Base-by-base conservation (phyloP, 1,140 invertebrate genomes). In the Drosophila saltans region DNA sequence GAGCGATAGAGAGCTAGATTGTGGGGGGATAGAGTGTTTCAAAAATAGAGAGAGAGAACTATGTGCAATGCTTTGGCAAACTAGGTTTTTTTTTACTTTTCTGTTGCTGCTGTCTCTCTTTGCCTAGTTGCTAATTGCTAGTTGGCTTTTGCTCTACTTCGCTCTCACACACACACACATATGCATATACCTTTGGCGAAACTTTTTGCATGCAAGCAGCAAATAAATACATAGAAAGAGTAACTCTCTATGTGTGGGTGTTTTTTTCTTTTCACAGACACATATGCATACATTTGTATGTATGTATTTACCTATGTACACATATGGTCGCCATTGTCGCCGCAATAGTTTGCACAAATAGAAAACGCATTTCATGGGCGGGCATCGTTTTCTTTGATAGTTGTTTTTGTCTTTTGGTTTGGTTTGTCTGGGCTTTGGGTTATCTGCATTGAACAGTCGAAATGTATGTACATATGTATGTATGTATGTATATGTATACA, bases 41-140 rank as follows among this genome's bases (percentile, higher is more conserved):
- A 41, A 33, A 41, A 33, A 64, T 69, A 72, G 59, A 72, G 74
- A 64, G 63, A 59, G 33, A 21, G 2, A 72, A 40, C 56, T 72
- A 79, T 79, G 76, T 79, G 72, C 75, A 81, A 81, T 80, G 75
- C 72, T 80, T 77, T 81, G 68, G 70, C 67, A 63, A 78, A 80
- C 61, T 69, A 72, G 73, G 69, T 66, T 81, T 79, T 66, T 72
- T 58, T 67, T 73, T 72, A 16, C n/a, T 69, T 45, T 39, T 66
- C 36, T 70, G 61, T 0, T 52, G 45, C 45, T 52, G 45, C 45
- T 26, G 21, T 52, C 45, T 52, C 45, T 52, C 45, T 52, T 52
- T 52, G 45, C 73, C 73, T 60, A 64, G 74, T 70, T 77, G 74
- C 74, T 77, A 77, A 77, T 77, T 76, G 74, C 60, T 73, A 76